phyloP scores from a whole-genome alignment of 2,888 invertebrate species.

The Sinotaia quadrata region DNA sequence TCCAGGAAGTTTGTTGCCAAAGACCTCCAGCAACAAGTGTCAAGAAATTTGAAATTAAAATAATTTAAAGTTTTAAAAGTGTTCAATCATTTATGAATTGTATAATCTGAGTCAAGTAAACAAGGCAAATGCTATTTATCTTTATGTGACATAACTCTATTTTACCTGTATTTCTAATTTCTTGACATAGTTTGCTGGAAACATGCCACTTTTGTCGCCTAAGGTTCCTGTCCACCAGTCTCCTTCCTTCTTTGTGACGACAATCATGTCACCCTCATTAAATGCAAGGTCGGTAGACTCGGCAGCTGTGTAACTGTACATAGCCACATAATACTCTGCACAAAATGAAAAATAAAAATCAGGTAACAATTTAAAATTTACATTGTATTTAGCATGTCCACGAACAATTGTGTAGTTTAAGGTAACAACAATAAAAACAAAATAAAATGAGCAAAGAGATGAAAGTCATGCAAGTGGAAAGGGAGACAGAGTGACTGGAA shows the following conservation, averaged over 20 bases:
- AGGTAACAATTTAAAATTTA: too few species aligned
- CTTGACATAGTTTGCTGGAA: conserved; percentile 95
- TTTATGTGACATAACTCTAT: not conserved
- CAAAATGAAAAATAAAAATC: conserved; percentile 10
- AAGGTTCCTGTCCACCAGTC: conserved; percentile 99
- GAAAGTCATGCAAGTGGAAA: too few species aligned
- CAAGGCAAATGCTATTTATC: not conserved
- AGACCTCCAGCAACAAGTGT: too few species aligned
- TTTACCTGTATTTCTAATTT: conserved; percentile 63
- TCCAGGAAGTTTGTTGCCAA: too few species aligned
- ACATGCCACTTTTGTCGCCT: conserved; percentile 88
- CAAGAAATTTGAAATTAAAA: too few species aligned
- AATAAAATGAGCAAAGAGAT: too few species aligned
- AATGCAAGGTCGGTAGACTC: conserved; percentile 94
- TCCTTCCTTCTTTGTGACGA: conserved; percentile 90
- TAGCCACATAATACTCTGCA: conserved; percentile 64
- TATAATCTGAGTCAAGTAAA: not conserved
- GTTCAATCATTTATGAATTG: too few species aligned
- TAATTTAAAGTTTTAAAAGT: too few species aligned
- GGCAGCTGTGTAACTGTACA: conserved; percentile 64
- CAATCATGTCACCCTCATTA: conserved; percentile 87
- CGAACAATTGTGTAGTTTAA: not conserved
- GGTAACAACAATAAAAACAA: too few species aligned
- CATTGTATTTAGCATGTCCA: not conserved
- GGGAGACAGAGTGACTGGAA: too few species aligned